Evolutionary conservation across 2,797 vertebrate species (phyloP).

Genomic region (Tragopan temminckii): DNA sequence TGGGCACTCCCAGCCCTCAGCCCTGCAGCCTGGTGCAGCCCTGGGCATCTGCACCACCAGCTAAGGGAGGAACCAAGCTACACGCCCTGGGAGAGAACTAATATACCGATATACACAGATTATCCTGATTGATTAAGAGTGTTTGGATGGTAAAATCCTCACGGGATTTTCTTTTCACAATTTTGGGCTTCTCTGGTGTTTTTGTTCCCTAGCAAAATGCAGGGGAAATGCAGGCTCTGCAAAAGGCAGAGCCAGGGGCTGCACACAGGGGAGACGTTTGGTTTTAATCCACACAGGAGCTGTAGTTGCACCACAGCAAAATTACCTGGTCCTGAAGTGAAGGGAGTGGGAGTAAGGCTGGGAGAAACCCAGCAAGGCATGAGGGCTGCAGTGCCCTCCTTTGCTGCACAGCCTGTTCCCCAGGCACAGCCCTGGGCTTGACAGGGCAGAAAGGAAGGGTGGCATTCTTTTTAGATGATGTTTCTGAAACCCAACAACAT

Average conservation of each 20-base stretch:
- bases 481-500: neutral
- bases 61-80: neutral
- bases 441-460: neutral
- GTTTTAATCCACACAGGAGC: neutral
- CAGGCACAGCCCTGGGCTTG: fast-evolving
- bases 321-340: neutral
- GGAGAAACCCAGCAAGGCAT: neutral
- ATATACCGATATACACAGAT: conserved; percentile 1
- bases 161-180: neutral
- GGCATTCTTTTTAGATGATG: neutral
- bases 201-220: neutral
- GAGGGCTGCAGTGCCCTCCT: fast-evolving
- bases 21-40: neutral
- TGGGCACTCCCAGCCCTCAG: neutral
- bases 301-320: neutral
- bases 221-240: no score
- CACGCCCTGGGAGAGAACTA: neutral
- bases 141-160: conserved; percentile 24
- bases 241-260: neutral
- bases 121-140: conserved; percentile 3
- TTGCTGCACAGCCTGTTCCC: fast-evolving
- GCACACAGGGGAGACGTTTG: fast-evolving
- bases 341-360: fast-evolving
- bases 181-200: neutral
- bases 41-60: neutral